Conservation (phyloP, 2,888 invertebrate genomes). For the Alviniconcha strummeri region DNA sequence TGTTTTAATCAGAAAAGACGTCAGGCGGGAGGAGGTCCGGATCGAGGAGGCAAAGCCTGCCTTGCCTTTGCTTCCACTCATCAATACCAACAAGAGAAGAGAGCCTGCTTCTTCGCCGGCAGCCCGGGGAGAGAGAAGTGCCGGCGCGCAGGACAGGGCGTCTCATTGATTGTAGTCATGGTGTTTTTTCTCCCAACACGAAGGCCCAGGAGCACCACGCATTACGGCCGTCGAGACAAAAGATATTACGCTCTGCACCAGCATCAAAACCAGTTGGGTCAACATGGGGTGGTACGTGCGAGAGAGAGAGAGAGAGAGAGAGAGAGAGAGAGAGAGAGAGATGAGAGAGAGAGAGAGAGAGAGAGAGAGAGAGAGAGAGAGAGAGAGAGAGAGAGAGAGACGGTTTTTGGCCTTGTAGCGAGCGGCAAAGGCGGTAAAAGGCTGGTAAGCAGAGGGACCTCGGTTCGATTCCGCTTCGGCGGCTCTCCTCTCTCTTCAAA, state of each 20-base stretch:
- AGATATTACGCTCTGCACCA: background rate
- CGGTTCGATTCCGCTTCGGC: no score
- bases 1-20: conserved; percentile 24
- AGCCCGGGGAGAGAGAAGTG: background rate
- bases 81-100: conserved; percentile 23
- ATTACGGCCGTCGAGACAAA: background rate
- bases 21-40: conserved; percentile 2
- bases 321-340: no score
- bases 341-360: no score
- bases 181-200: background rate
- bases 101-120: background rate
- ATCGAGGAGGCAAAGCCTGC: background rate
- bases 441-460: no score
- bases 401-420: no score
- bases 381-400: no score
- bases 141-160: conserved; percentile 2
- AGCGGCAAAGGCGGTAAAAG: no score
- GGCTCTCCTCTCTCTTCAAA: no score
- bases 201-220: background rate
- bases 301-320: no score
- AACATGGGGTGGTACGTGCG: no score
- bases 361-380: no score
- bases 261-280: background rate
- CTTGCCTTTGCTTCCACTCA: background rate
- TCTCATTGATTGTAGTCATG: conserved; percentile 12